phyloP scores from a whole-genome alignment of 2,888 invertebrate genomes.

The Drosophila kokeensis region DNA sequence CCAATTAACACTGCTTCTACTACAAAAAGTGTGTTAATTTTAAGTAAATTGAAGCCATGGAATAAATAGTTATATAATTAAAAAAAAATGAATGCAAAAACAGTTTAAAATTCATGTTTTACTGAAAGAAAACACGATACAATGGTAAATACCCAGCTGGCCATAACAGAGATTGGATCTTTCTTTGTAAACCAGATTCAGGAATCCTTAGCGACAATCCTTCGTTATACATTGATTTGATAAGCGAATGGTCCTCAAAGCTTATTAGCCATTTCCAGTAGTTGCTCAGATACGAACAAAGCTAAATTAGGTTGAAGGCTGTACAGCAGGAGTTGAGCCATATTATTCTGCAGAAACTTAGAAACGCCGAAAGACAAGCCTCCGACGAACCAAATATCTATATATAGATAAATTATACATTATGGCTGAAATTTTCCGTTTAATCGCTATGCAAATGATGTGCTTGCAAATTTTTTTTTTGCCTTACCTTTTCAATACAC shows the following conservation, averaged over 20 bases:
- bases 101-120: neutral
- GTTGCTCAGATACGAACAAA: neutral
- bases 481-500: neutral
- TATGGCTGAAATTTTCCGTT: neutral
- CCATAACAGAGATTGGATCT: neutral
- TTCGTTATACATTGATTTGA: too few relatives aligned
- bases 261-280: neutral
- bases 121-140: neutral
- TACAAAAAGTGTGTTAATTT: rapidly evolving
- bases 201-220: neutral
- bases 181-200: neutral
- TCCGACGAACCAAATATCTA: neutral
- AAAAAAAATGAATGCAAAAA: too few relatives aligned
- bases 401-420: neutral
- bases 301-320: neutral
- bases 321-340: neutral
- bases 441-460: neutral
- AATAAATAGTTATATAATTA: neutral
- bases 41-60: neutral
- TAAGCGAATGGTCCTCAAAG: too few relatives aligned
- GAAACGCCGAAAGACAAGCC: neutral
- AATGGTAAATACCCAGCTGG: neutral
- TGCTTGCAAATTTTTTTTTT: neutral
- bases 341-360: neutral
- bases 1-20: neutral